Base-by-base conservation (phyloP, 2,113 vertebrate genomes). In the Tenebrosternarchus preto region DNA sequence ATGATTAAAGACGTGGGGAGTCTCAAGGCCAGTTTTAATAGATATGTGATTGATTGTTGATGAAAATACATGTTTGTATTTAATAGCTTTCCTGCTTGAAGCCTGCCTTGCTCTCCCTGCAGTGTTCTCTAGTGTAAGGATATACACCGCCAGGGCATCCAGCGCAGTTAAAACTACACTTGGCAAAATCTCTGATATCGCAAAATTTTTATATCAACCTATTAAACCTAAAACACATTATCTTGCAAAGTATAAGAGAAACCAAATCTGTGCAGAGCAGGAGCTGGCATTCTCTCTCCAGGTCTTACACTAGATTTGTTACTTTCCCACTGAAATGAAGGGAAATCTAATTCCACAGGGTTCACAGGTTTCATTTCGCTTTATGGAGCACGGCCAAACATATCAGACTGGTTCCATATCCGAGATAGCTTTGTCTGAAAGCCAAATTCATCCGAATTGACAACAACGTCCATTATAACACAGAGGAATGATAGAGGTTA, bases 251-350 rank as follows among this genome's bases (percentile, higher is more conserved):
- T 87, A 84, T 78, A 87, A 61, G 53, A 85, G 86, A 87, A 89
- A 86, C 70, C 78, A 86, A 84, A 89, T 88, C 77, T 59, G 83
- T 87, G 85, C 80, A 55, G 17, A 59, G 80, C 56, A 25, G 46
- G 63, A 43, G 31, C 17, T 33, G 68, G 56, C 80, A 73, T 57
- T 25, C 24, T 4, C 81, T 84, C 80, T 86, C 82, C 79, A 85
- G 43, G 63, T 85, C 90, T 85, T 86, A 89, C 85, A 86, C 85
- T 81, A 85, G 80, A 82, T 90, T 86, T 83, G 79, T 89, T 82
- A 82, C 86, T 66, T 78, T 85, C 50, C 25, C 72, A 70, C 24
- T 78, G 60, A 85, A 89, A 87, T 79, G 4, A 83, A 73, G 85
- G 63, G 81, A 86, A 86, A 84, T 64, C 24, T 67, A 73, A 27